phyloP scores from a whole-genome alignment of 2,113 vertebrate genomes.

The Tiliqua scincoides region DNA sequence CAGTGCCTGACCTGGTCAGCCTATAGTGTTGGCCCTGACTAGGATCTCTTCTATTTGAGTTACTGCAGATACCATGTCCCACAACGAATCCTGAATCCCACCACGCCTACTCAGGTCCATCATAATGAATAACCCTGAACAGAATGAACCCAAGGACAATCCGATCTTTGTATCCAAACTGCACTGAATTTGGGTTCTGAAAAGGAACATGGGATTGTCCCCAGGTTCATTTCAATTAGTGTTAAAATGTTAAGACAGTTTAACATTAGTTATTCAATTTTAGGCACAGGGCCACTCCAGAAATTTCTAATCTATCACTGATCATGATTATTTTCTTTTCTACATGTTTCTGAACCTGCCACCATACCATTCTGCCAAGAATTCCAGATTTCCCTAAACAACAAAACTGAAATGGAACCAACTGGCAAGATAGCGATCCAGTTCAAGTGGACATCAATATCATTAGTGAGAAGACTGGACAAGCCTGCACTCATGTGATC shows the following conservation, averaged over 20 bases:
- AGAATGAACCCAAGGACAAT: neutral
- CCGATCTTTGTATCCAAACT: neutral
- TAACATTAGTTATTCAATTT: too few relatives aligned
- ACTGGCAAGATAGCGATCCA: neutral
- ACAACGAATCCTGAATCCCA: neutral
- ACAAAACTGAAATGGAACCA: neutral
- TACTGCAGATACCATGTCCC: too few relatives aligned
- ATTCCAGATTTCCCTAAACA: neutral
- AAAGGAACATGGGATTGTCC: neutral
- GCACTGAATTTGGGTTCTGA: too few relatives aligned
- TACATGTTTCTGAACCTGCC: neutral
- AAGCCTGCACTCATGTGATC: too few relatives aligned
- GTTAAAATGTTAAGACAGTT: neutral
- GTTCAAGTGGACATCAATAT: too few relatives aligned
- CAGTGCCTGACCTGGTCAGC: too few relatives aligned
- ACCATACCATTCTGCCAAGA: neutral
- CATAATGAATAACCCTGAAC: neutral
- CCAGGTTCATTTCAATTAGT: neutral
- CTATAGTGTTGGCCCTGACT: too few relatives aligned
- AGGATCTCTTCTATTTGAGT: too few relatives aligned
- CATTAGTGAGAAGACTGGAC: too few relatives aligned
- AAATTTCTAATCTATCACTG: neutral
- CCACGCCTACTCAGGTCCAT: neutral
- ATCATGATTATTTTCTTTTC: neutral
- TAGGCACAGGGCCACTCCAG: neutral